Percentiles rank a stretch among this genome's conserved stretches.
These are phyloP conservation scores for Cyanoderma ruficeps DNA, from an alignment of 2,113 vertebrate genomes.

Conservation along the genomic window DNA sequence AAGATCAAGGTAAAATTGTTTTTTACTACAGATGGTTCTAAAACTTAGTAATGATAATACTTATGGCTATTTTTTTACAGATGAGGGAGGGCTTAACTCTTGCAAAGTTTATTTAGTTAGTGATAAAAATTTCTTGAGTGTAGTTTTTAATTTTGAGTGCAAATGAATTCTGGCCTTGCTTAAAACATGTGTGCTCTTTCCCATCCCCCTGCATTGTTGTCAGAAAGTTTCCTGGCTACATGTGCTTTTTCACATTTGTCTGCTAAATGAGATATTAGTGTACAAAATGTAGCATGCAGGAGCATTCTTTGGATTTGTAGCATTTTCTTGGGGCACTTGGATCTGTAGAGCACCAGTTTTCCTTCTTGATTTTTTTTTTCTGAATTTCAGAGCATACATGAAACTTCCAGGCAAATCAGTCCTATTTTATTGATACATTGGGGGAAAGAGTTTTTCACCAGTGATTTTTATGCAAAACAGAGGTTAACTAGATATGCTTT, in stretches of 20 bases:
- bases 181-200: neutral
- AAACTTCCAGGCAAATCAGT: neutral
- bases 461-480: neutral
- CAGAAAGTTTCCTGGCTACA: neutral
- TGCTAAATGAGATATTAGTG: neutral
- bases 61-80: neutral
- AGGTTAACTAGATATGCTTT: neutral
- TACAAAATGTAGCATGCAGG: neutral
- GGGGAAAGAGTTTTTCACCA: neutral
- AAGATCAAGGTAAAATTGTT: neutral
- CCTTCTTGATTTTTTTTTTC: neutral
- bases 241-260: neutral
- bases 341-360: neutral
- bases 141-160: conserved; percentile 7
- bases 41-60: neutral
- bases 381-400: neutral
- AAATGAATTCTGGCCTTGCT: neutral
- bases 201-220: neutral
- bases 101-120: neutral
- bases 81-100: neutral
- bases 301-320: neutral
- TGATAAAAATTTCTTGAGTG: neutral
- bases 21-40: neutral
- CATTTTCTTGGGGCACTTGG: neutral
- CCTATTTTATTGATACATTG: neutral